A percentile compares a stretch with the other conserved stretches of the same genome.
phyloP scores from a whole-genome alignment of 2,797 vertebrate species.

The Podarcis siculus region DNA sequence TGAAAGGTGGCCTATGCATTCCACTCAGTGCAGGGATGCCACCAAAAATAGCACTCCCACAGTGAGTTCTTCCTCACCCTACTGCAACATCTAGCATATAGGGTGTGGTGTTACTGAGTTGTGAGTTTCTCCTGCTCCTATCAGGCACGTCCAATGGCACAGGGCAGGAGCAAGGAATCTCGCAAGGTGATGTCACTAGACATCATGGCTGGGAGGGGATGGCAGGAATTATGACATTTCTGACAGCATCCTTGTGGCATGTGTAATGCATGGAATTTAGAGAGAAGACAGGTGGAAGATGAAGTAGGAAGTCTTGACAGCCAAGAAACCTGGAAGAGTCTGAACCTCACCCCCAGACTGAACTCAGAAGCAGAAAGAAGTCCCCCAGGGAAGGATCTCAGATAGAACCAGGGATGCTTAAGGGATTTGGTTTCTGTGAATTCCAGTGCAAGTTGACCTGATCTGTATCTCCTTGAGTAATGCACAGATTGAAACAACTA shows the following conservation, averaged over 20 bases:
- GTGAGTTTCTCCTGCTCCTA: background rate
- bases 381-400: background rate
- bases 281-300: no score
- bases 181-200: background rate
- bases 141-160: no score
- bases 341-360: background rate
- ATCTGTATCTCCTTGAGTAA: no score
- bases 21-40: background rate
- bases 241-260: background rate
- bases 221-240: background rate
- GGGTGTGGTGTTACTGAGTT: no score
- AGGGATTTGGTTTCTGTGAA: background rate
- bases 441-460: no score
- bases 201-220: no score
- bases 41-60: background rate
- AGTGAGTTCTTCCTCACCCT: background rate
- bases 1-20: background rate
- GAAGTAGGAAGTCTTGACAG: background rate
- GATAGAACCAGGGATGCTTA: background rate
- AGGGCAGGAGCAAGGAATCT: background rate
- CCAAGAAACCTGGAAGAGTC: background rate
- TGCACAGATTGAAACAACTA: no score
- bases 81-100: background rate
- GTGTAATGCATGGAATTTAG: background rate
- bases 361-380: background rate